Evolutionary conservation across 2,113 vertebrate species (phyloP), one percentile per base, ranked within the genome.

Genomic region (Notiomystis cincta): DNA sequence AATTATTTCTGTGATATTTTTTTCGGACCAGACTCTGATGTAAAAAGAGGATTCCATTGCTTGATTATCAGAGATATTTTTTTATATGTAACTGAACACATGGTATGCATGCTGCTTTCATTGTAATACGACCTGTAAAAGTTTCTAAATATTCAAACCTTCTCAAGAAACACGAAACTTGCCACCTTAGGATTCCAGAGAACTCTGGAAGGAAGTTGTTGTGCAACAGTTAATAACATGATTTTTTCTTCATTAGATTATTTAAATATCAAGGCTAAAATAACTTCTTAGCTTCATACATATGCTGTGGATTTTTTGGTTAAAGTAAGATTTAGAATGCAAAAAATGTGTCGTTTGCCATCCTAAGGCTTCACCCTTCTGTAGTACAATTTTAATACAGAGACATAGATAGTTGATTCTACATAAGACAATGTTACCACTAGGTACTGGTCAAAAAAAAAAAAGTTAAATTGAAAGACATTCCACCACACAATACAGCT

Each of bases 381-480:
- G 8, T 35, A 48, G 4, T 47, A 13, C 3, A 21, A 1, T 72
- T 90, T 61, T 57, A 77, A 13, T 28, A 48, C 2, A 61, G 19
- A 22, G 6, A 14, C 16, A 51, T 20, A 82, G 3, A 16, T 5
- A 47, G 6, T 1, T 58, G 15, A 66, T 61, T 78, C 27, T 42
- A 64, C 8, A 76, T 6, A 72, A 38, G 17, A 62, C 8, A 56
- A 15, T 82, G 10, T 40, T 71, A 35, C n/a, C 27, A 30, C 30
- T 44, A 53, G 3, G 5, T 85, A 38, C 14, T 22, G 9, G 9
- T 58, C 3, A 66, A 57, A 31, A 5, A 28, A 10, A 33, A 14
- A 38, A 21, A 13, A 1, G 2, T 7, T n/a, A 67, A 58, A 18
- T 4, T 5, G 44, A 62, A 15, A 13, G 12, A 2, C 2, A 7